Percentiles rank a stretch among this genome's conserved stretches.
Evolutionary conservation across 2,797 vertebrate genomes (phyloP).

Genomic region (Leontocebus nigricollis): DNA sequence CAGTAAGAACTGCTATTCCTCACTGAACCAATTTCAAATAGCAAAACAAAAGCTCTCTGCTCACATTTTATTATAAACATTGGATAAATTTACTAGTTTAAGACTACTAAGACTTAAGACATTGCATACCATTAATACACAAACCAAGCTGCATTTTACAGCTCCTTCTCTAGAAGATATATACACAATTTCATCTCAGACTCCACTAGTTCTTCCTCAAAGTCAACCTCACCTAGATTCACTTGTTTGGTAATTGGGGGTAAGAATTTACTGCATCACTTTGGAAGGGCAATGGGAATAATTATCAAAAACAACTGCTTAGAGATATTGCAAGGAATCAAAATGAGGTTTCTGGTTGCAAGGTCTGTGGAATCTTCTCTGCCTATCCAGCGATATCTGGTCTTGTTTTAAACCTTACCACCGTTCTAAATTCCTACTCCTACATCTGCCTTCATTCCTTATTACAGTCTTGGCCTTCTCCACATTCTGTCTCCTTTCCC

Average conservation of each 20-base stretch:
- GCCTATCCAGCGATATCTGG: not conserved
- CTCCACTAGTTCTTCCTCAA: conserved; percentile 7
- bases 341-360: not conserved
- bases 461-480: not conserved
- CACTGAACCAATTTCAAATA: not conserved
- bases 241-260: conserved; percentile 51
- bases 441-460: not conserved
- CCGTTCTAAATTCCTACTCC: not conserved
- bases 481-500: not conserved
- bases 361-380: not conserved
- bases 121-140: not conserved
- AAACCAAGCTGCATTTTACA: conserved; percentile 54
- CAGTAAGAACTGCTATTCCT: not conserved
- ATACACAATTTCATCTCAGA: not conserved
- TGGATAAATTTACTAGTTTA: conserved; percentile 43
- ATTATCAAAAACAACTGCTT: not conserved
- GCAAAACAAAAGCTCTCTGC: conserved; percentile 42
- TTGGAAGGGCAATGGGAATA: not conserved
- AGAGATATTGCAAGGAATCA: not conserved
- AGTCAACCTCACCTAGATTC: not conserved
- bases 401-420: not conserved
- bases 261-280: not conserved
- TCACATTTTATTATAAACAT: conserved; percentile 35
- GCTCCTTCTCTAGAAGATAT: conserved; percentile 48
- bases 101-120: conserved; percentile 20